Evolutionary conservation across 2,797 vertebrate genomes (phyloP), one percentile per base, ranked within the genome.

Genomic region (Adelosebastes latens): DNA sequence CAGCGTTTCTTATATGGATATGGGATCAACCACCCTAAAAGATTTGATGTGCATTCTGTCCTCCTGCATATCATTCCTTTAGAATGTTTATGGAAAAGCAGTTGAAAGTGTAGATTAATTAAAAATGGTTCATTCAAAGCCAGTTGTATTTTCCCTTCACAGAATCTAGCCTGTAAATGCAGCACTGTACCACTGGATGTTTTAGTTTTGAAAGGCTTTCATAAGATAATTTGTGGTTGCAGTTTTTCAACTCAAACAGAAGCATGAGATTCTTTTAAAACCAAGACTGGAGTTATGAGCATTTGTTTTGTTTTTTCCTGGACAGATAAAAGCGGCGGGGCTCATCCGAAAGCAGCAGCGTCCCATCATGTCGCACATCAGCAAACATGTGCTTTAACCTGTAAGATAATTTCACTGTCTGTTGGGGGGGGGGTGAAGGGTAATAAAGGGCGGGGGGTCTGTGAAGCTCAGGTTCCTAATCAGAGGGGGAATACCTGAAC

Each of bases 401-500:
- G 62, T 24, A 13, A 49, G 63, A 79, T 73, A 0, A 75, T 56
- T 79, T 68, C 75, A 68, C 58, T 77, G 64, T 74, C 11, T 77
- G 75, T 70, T 10, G 13, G 5, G 46, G 58, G 20, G 55, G 6
- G 12, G 14, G 22, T 20, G 64, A 18, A 6, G 63, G 20, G 42
- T 52, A 55, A 63, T 39, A 49, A 34, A 62, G 59, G 68, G 75
- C 64, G 31, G 62, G 80, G 61, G 80, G 64, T 81, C 81, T 75
- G 58, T 70, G 83, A 66, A 82, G 93, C 92, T 96, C 92, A 81
- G 91, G 92, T 95, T 95, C 82, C 93, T 90, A 83, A 83, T 92
- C 81, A 80, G 90, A 75, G 84, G 88, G 91, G 92, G 94, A 94
- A 95, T 92, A 95, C 94, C 94, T 95, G 94, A 93, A 93, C 84